Conservation (phyloP, 2,797 vertebrate species). For the Hozukius guyotensis region DNA sequence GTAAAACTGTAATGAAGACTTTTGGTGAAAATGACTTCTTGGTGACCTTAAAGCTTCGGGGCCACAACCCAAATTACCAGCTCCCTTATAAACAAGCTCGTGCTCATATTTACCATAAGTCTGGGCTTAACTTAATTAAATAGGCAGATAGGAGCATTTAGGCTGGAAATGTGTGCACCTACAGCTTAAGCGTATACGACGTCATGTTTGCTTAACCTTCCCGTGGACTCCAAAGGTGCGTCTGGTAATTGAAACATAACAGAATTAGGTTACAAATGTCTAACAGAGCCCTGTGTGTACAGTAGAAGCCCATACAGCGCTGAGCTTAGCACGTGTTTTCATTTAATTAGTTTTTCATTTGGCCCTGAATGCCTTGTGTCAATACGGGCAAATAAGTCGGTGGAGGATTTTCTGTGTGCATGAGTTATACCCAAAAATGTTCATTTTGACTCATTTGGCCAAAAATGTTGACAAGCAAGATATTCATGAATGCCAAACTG, state of each 20-base stretch:
- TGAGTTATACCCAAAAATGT: conserved; percentile 36
- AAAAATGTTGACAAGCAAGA: conserved; percentile 30
- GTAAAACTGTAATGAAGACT: conserved; percentile 46
- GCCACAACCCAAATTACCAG: conserved; percentile 52
- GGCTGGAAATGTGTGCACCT: conserved; percentile 65
- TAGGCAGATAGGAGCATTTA: conserved; percentile 71
- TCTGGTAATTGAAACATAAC: conserved; percentile 86
- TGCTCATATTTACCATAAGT: conserved; percentile 68
- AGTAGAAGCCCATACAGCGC: conserved; percentile 75
- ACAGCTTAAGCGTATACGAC: conserved; percentile 62
- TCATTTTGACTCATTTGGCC: conserved; percentile 25
- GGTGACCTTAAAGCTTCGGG: conserved; percentile 58
- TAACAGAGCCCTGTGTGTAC: conserved; percentile 80
- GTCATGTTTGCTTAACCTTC: conserved; percentile 85
- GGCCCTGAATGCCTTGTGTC: conserved; percentile 69
- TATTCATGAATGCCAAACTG: conserved; percentile 4
- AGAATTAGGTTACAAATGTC: conserved; percentile 87
- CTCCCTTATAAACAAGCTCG: conserved; percentile 61
- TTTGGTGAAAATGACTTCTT: conserved; percentile 54
- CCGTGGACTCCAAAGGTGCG: conserved; percentile 80
- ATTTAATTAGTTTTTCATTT: conserved; percentile 87
- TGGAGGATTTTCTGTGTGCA: conserved; percentile 54
- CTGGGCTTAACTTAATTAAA: conserved; percentile 78
- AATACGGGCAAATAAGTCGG: conserved; percentile 69
- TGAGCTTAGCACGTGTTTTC: conserved; percentile 83